Evolutionary conservation across 2,797 vertebrate genomes (phyloP).

Genomic region (Heliangelus exortis): DNA sequence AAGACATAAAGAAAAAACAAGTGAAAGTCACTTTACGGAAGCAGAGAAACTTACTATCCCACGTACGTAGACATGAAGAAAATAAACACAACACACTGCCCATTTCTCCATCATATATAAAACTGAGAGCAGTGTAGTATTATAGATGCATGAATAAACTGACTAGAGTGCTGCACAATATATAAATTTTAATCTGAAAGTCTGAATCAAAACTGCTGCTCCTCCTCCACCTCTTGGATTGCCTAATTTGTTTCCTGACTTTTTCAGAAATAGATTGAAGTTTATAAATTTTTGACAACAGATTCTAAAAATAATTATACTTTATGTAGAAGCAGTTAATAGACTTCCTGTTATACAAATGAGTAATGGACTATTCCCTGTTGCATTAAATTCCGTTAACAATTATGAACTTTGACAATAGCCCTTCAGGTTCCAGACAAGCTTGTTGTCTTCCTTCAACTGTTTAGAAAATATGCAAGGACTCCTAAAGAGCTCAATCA

Average conservation of each 20-base stretch:
- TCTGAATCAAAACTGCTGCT: background rate
- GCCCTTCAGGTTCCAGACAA: background rate
- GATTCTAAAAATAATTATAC: slow-evolving; percentile 39
- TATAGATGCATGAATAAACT: background rate
- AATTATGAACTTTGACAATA: background rate
- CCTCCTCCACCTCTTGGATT: background rate
- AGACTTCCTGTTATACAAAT: slow-evolving; percentile 35
- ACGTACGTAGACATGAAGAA: background rate
- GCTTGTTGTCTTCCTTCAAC: background rate
- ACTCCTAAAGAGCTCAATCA: background rate
- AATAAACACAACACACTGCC: background rate
- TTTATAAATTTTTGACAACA: slow-evolving; percentile 1
- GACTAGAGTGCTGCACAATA: background rate
- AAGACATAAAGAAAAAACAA: background rate
- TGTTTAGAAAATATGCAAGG: background rate
- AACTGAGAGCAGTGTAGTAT: background rate
- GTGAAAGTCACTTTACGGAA: background rate
- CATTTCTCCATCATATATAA: background rate
- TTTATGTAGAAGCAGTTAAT: slow-evolving; percentile 18
- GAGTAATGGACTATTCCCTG: background rate
- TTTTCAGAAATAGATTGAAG: background rate
- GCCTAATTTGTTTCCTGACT: background rate
- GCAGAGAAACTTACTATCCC: background rate
- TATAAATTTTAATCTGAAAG: background rate
- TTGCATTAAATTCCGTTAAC: background rate